Evolutionary conservation across 2,888 invertebrate species (phyloP), one percentile per base, ranked within the genome.

Genomic region (Tromatobia lineatoria): DNA sequence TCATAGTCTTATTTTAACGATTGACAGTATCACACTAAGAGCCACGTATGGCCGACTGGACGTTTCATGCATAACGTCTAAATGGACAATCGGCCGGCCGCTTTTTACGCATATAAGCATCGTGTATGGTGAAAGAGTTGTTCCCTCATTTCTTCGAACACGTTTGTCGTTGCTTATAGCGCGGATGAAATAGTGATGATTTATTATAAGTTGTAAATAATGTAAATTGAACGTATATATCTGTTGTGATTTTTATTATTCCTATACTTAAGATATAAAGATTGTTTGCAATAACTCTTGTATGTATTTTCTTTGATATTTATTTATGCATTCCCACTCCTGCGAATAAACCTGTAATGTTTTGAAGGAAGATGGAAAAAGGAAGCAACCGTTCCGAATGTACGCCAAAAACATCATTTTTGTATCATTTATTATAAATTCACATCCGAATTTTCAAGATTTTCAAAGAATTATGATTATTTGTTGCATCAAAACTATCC

Each of bases 171-270:
- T 67, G 57, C 47, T 69, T 18, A 50, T 38, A 70, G n/a, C 54
- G 50, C 59, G 74, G 69, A 23, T 61, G n/a, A 42, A 71, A 54
- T 66, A 25, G 73, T 74, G 52, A 73, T 52, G 73, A 70, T 84
- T 80, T 70, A 73, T 38, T 91, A 90, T 89, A 89, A 89, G 87
- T 88, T 92, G 91, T 92, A 92, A 82, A 92, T 91, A 91, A 76
- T 92, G 91, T 91, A 90, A 89, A 91, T 91, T 90, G 57, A 61
- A 76, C 59, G 77, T 85, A 86, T 84, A 88, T 89, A 87, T 84
- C 88, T 88, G 83, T 88, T 89, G 81, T 88, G 89, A 90, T 86
- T 87, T 89, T 86, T 83, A 86, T 86, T 83, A 86, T 85, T 77
- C 74, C 70, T 57, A 45, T 76, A 70, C 59, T 67, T 61, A 50